Percentiles rank a stretch among this genome's conserved stretches.
Evolutionary conservation across 2,797 vertebrate species (phyloP).

Genomic region (Gymnothorax reevesii): DNA sequence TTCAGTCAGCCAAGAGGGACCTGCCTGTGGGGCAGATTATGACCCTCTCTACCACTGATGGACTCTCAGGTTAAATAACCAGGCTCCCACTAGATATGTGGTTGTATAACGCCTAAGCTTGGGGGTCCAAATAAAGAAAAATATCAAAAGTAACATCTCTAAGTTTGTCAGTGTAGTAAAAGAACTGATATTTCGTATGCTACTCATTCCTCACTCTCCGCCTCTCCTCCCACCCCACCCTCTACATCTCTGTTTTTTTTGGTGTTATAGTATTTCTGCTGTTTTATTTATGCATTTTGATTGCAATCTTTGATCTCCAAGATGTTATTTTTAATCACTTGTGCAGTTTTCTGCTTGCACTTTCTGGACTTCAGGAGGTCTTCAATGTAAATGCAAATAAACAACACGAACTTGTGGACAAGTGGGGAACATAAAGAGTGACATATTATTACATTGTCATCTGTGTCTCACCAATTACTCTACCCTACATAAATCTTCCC

Average conservation of each 20-base stretch:
- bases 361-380: constrained; percentile 51
- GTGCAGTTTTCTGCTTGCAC: constrained; percentile 57
- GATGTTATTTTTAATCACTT: constrained; percentile 61
- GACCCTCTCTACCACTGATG: constrained; percentile 36
- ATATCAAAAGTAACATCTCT: constrained; percentile 32
- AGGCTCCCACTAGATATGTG: neutral
- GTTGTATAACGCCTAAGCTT: constrained; percentile 13
- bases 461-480: neutral
- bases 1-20: constrained; percentile 31
- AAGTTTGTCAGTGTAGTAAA: constrained; percentile 33
- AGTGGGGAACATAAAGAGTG: neutral
- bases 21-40: constrained; percentile 28
- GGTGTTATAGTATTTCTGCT: constrained; percentile 30
- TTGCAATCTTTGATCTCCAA: constrained; percentile 44
- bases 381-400: constrained; percentile 66
- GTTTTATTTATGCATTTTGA: constrained; percentile 56
- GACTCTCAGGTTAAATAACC: constrained; percentile 33
- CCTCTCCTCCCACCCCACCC: neutral
- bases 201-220: constrained; percentile 26
- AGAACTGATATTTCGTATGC: constrained; percentile 42
- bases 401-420: constrained; percentile 50
- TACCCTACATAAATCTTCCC: neutral
- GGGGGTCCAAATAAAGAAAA: constrained; percentile 7
- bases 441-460: neutral
- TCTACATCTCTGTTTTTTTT: neutral